phyloP scores from a whole-genome alignment of 2,888 invertebrate species.

The Mesoligia furuncula region DNA sequence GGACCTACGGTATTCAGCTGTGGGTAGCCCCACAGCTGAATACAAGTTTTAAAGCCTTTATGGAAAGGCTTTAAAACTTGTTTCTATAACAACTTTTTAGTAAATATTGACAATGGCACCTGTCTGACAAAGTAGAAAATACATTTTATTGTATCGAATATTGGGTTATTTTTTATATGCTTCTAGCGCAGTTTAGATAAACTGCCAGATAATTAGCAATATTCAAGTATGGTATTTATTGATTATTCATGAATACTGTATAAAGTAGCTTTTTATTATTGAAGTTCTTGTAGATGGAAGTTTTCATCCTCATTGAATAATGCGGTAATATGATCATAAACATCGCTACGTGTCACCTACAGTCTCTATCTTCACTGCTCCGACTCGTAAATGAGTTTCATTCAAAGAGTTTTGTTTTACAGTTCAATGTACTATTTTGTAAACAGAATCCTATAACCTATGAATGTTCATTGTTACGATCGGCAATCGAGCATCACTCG shows the following conservation, averaged over 20 bases:
- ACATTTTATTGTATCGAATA: too few relatives aligned
- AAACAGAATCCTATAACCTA: background rate
- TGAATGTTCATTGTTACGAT: background rate
- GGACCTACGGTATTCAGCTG: too few relatives aligned
- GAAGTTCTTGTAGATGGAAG: background rate
- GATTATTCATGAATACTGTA: background rate
- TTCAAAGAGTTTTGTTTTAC: background rate
- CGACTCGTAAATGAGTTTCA: background rate
- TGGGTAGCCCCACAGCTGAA: background rate
- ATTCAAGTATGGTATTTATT: too few relatives aligned
- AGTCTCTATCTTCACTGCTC: background rate
- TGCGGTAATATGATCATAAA: background rate
- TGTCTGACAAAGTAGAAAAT: too few relatives aligned
- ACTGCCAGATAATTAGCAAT: too few relatives aligned
- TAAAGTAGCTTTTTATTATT: background rate
- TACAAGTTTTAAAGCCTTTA: too few relatives aligned
- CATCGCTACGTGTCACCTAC: background rate
- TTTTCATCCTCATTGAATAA: too few relatives aligned
- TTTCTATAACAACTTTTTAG: too few relatives aligned
- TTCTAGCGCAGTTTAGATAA: too few relatives aligned
- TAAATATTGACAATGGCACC: too few relatives aligned
- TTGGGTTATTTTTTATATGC: too few relatives aligned
- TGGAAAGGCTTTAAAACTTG: too few relatives aligned
- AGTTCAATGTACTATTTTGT: background rate
- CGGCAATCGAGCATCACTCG: background rate